A percentile compares a stretch with the other conserved stretches of the same genome.
Conservation (phyloP, 1,140 invertebrate species). For the Lordiphosa collinella region DNA sequence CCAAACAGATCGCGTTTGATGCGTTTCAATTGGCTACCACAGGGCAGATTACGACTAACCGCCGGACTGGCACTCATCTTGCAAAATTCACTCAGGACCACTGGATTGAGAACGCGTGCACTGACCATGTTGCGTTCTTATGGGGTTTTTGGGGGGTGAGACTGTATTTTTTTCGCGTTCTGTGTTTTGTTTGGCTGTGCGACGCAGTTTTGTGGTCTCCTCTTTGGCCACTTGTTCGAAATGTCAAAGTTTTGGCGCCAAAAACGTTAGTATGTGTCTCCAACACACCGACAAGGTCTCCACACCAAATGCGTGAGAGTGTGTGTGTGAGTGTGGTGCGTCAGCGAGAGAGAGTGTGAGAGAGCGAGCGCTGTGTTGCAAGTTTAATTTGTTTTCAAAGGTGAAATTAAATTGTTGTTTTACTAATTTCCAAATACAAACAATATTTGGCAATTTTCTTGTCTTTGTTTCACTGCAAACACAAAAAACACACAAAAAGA, state of each 20-base stretch:
- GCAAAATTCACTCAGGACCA: slow-evolving; percentile 58
- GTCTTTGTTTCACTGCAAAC: not conserved
- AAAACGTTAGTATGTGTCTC: slow-evolving; percentile 44
- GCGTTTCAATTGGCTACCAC: slow-evolving; percentile 61
- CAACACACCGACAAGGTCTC: slow-evolving; percentile 43
- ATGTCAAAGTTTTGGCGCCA: slow-evolving; percentile 76
- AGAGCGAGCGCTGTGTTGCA: slow-evolving; percentile 33
- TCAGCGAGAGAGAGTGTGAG: slow-evolving; percentile 33
- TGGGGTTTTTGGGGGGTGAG: not conserved
- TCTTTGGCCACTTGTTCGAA: slow-evolving; percentile 63
- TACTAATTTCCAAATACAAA: slow-evolving; percentile 56
- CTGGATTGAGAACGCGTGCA: slow-evolving; percentile 69
- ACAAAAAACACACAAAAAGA: not conserved
- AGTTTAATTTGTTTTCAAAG: slow-evolving; percentile 37
- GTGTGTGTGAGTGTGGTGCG: slow-evolving; percentile 16
- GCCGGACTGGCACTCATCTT: slow-evolving; percentile 59
- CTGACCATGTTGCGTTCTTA: slow-evolving; percentile 62
- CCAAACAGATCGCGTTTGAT: slow-evolving; percentile 77
- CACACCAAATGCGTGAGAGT: slow-evolving; percentile 27
- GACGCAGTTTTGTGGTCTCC: slow-evolving; percentile 51
- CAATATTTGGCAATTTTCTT: not conserved
- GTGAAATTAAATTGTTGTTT: slow-evolving; percentile 55
- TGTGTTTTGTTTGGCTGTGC: slow-evolving; percentile 33
- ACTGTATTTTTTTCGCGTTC: slow-evolving; percentile 22
- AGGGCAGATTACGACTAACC: slow-evolving; percentile 54